Evolutionary conservation across 2,888 invertebrate genomes (phyloP).

Genomic region (Cataglyphis albicans): DNA sequence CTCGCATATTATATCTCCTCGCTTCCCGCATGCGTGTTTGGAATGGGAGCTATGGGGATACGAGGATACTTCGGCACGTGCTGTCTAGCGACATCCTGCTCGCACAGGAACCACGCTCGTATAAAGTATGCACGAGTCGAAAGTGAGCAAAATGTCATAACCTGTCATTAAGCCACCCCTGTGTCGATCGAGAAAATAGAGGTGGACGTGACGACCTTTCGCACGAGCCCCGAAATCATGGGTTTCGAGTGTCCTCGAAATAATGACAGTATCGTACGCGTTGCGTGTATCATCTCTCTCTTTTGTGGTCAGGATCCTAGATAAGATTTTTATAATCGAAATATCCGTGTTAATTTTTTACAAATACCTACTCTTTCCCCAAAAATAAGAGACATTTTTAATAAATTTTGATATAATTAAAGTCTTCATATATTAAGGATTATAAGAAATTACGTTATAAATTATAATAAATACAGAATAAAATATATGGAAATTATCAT

Average conservation of each 20-base stretch:
- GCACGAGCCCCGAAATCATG: slow-evolving; percentile 77
- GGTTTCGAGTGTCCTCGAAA: slow-evolving; percentile 74
- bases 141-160: slow-evolving; percentile 81
- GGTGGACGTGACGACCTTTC: slow-evolving; percentile 39
- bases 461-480: not conserved
- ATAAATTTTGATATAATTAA: slow-evolving; percentile 4
- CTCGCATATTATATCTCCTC: slow-evolving; percentile 38
- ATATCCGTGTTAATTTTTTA: not conserved
- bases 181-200: slow-evolving; percentile 56
- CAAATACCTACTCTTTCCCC: not conserved
- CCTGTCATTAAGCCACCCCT: slow-evolving; percentile 83
- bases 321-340: not conserved
- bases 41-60: slow-evolving; percentile 70
- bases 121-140: slow-evolving; percentile 61
- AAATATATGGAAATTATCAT: not conserved
- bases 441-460: not conserved
- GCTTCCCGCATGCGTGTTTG: slow-evolving; percentile 57
- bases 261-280: slow-evolving; percentile 66
- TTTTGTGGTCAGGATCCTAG: not conserved
- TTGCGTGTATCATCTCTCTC: not conserved
- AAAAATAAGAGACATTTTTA: not conserved
- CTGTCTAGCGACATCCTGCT: slow-evolving; percentile 60
- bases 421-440: not conserved
- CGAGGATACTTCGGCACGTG: slow-evolving; percentile 78
- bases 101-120: slow-evolving; percentile 28